Percentiles rank a stretch among this genome's conserved stretches.
These are phyloP conservation scores for Oscheius sp. DNA, from an alignment of 2,888 invertebrate genomes.

Conservation along the genomic window DNA sequence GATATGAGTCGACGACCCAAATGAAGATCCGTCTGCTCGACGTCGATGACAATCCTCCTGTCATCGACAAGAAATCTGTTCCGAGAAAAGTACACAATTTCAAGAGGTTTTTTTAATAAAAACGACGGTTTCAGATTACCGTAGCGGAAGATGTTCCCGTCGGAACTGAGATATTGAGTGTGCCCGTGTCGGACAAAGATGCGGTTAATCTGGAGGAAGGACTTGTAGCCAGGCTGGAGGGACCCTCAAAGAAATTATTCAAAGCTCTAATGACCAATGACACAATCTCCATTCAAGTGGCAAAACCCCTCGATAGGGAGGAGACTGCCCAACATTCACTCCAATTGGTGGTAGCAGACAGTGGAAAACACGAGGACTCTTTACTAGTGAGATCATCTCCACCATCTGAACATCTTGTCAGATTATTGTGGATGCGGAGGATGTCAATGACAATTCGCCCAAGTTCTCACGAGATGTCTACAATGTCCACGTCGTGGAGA, in stretches of 20 bases:
- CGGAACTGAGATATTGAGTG: conserved; percentile 47
- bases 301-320: conserved; percentile 51
- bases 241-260: conserved; percentile 41
- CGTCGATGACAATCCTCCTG: conserved; percentile 60
- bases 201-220: conserved; percentile 4
- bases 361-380: conserved; percentile 45
- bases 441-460: conserved; percentile 65
- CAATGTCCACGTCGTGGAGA: conserved; percentile 58
- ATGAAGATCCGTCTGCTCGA: conserved; percentile 48
- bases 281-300: conserved; percentile 9
- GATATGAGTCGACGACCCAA: conserved; percentile 42
- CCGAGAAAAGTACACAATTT: conserved; percentile 31
- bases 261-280: conserved; percentile 27
- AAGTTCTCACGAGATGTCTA: conserved; percentile 43
- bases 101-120: not conserved
- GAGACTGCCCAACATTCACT: conserved; percentile 32
- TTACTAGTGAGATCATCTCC: conserved; percentile 25
- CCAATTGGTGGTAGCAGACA: conserved; percentile 47
- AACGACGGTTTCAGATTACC: conserved; percentile 40
- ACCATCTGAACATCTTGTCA: conserved; percentile 24
- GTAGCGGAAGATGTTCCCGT: conserved; percentile 52
- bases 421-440: conserved; percentile 51
- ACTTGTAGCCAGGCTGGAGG: conserved; percentile 37
- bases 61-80: conserved; percentile 36
- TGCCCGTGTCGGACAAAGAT: conserved; percentile 47